A percentile compares a stretch with the other conserved stretches of the same genome.
These are phyloP conservation scores for Drosophila imparisetae DNA, from an alignment of 2,888 invertebrate species.

Conservation along the genomic window DNA sequence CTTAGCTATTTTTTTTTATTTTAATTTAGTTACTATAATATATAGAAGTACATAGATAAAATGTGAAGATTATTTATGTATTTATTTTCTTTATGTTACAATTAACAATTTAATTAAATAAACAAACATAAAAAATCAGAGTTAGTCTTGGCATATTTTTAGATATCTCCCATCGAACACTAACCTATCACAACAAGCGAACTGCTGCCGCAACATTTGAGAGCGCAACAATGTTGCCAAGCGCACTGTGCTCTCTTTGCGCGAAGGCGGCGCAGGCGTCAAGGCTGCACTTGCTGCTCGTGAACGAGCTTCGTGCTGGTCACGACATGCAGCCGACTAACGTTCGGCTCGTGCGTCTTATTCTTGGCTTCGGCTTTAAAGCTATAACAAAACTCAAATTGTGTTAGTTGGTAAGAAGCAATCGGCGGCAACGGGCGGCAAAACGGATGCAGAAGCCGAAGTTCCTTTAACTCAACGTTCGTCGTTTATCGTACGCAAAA, in stretches of 20 bases:
- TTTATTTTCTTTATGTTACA: too few species aligned
- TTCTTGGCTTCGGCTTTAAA: slow-evolving; percentile 70
- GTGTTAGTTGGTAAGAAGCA: slow-evolving; percentile 82
- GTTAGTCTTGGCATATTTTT: neutral
- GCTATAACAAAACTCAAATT: slow-evolving; percentile 81
- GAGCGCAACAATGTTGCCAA: slow-evolving; percentile 65
- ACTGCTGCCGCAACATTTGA: slow-evolving; percentile 35
- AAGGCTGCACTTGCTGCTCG: slow-evolving; percentile 1
- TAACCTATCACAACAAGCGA: slow-evolving; percentile 61
- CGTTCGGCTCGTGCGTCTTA: slow-evolving; percentile 15
- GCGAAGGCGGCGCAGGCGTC: slow-evolving; percentile 40
- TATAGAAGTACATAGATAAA: neutral
- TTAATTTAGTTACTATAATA: neutral
- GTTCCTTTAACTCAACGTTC: slow-evolving; percentile 3
- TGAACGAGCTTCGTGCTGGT: slow-evolving; percentile 22
- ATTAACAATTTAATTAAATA: neutral
- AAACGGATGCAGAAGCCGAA: slow-evolving; percentile 51
- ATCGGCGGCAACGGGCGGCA: slow-evolving; percentile 80
- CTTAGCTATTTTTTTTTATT: neutral
- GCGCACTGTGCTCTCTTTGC: slow-evolving; percentile 29
- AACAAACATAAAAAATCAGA: neutral
- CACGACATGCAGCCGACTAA: slow-evolving; percentile 14
- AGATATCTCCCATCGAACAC: slow-evolving; percentile 2
- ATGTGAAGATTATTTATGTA: neutral
- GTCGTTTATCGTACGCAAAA: neutral